Evolutionary conservation across 2,113 vertebrate species (phyloP), one percentile per base, ranked within the genome.

Genomic region (Periophthalmus modestus): DNA sequence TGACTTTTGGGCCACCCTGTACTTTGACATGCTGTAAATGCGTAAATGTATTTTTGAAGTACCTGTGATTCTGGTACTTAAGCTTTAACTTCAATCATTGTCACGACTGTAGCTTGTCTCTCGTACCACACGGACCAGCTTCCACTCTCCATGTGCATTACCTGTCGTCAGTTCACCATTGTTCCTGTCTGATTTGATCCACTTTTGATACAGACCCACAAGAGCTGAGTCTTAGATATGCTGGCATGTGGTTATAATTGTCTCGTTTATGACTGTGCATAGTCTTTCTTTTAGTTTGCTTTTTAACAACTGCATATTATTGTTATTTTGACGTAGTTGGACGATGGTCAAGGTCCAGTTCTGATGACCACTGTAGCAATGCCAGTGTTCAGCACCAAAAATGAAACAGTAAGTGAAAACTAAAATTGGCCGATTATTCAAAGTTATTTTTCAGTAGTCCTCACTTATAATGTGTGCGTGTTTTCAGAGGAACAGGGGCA

Each of bases 321-420:
- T 43, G 9, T 84, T 84, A 66, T 92, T 72, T 83, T 74, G 80
- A 79, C 79, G 63, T 85, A 99, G 98, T 82, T 98, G 89, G 95
- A 96, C 1, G 94, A 97, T 28, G 95, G 94, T 84, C 94, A 96
- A 88, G 94, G 95, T 79, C 91, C 95, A 23, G 95, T 99, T 83
- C 87, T 99, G 90, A 99, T 98, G 98, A 99, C 98, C 68, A 99
- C 98, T 0, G 97, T 99, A 59, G 98, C 98, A 66, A 99, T 99
- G 98, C 98, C 98, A 0, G 98, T 99, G 71, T 99, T 99, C 90
- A 99, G 98, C 89, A 99, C 96, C 82, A 96, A 98, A 91, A 99
- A 99, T 3, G 96, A 98, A 89, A 99, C 98, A 19, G 98, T 99
- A 90, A 98, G 96, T 97, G 71, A 21, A 59, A 59, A 75, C 23